Percentiles rank a stretch among this genome's conserved stretches.
Conservation (phyloP, 2,888 invertebrate genomes). For the Drosophila dives region DNA sequence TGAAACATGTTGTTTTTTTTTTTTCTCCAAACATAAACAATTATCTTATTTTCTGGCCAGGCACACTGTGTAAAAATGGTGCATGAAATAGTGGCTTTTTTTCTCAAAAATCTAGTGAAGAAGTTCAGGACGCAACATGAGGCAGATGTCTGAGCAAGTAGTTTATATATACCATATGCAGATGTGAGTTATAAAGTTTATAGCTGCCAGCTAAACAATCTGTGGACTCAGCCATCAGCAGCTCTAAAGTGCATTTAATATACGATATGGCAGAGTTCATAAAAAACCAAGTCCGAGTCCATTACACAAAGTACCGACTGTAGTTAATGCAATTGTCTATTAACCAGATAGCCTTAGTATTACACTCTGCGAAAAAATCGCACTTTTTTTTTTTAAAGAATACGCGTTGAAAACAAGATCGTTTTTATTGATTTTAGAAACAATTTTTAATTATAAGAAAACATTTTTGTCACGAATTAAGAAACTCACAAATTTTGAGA, state of each 20-base stretch:
- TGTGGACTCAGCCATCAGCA: conserved; percentile 14
- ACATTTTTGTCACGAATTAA: neutral
- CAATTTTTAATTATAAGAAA: neutral
- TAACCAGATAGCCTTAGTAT: conserved; percentile 18
- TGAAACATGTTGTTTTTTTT: conserved; percentile 22
- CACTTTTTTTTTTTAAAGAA: neutral
- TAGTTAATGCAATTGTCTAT: conserved; percentile 20
- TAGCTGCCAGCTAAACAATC: conserved; percentile 14
- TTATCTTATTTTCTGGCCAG: conserved; percentile 37
- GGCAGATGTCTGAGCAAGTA: conserved; percentile 30
- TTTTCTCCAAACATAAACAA: conserved; percentile 72
- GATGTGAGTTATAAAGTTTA: conserved; percentile 42
- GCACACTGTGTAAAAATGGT: conserved; percentile 31
- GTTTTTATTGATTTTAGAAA: neutral
- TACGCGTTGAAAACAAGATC: neutral
- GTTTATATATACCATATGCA: conserved; percentile 16
- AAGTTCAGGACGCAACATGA: conserved; percentile 42
- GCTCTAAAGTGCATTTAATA: conserved; percentile 9
- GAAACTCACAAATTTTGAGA: neutral
- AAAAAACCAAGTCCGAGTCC: conserved; percentile 35
- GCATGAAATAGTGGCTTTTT: conserved; percentile 59
- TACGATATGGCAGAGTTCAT: conserved; percentile 43
- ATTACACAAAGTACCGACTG: conserved; percentile 14
- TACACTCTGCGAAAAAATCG: neutral
- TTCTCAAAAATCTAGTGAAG: conserved; percentile 25